Percentiles rank a stretch among this genome's conserved stretches.
These are phyloP conservation scores for Paramormyrops kingsleyae DNA, from an alignment of 2,113 vertebrate genomes.

Conservation along the genomic window DNA sequence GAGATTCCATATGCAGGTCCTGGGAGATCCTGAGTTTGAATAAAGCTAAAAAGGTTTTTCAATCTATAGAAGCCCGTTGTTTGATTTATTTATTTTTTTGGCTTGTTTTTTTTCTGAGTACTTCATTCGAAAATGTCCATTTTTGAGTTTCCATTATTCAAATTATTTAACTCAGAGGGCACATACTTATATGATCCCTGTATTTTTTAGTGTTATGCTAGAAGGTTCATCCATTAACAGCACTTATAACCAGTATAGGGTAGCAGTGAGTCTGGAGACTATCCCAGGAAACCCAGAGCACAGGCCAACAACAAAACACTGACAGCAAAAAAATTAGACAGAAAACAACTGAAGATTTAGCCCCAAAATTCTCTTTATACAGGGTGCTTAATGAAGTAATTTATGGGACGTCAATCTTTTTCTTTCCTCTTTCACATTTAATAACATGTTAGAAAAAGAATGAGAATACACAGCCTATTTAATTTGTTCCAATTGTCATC, in stretches of 20 bases:
- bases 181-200: background rate
- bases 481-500: background rate
- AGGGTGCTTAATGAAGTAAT: background rate
- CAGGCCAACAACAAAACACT: background rate
- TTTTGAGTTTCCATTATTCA: background rate
- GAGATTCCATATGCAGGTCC: background rate
- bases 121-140: background rate
- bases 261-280: background rate
- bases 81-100: background rate
- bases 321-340: background rate
- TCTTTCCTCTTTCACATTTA: background rate
- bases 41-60: background rate
- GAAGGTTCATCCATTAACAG: background rate
- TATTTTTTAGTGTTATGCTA: background rate
- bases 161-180: background rate
- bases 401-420: background rate
- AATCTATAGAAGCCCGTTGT: background rate
- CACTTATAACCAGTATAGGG: background rate
- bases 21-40: background rate
- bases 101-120: background rate
- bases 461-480: background rate
- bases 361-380: background rate
- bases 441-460: background rate
- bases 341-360: background rate
- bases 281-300: background rate